Percentiles rank a stretch among this genome's conserved stretches.
Conservation (phyloP, 92 coral and sea anemone genomes). For the Palythoa heliodiscus region DNA sequence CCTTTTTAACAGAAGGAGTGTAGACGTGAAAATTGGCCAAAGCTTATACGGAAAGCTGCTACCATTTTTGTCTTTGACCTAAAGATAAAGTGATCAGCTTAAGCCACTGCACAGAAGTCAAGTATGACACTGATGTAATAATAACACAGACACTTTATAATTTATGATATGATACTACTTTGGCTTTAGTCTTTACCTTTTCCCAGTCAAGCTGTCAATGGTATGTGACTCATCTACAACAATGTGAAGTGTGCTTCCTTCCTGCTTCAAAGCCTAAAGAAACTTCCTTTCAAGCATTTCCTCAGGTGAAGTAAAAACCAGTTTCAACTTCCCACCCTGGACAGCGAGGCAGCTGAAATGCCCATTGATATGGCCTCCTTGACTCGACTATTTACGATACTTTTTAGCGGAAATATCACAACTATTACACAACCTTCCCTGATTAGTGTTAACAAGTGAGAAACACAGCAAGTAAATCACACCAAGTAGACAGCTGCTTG, state of each 20-base stretch:
- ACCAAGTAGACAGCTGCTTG: neutral
- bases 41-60: conserved; percentile 42
- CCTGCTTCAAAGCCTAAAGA: neutral
- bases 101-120: neutral
- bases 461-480: neutral
- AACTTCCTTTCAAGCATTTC: neutral
- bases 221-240: neutral
- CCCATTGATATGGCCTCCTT: conserved; percentile 10
- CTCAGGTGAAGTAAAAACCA: neutral
- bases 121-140: too few species aligned
- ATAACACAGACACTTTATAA: neutral
- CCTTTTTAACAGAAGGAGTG: conserved; percentile 11
- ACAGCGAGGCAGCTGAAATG: conserved; percentile 12
- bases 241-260: neutral
- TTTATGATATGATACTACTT: neutral
- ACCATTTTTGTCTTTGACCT: conserved; percentile 7
- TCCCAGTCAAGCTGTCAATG: neutral
- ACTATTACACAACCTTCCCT: neutral
- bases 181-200: conserved; percentile 1
- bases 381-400: conserved; percentile 4
- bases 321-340: neutral
- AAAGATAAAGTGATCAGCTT: neutral
- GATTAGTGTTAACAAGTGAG: neutral
- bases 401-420: conserved; percentile 11
- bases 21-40: conserved; percentile 30